A percentile compares a stretch with the other conserved stretches of the same genome.
Conservation (phyloP, 2,888 invertebrate species). For the Meta bourneti region DNA sequence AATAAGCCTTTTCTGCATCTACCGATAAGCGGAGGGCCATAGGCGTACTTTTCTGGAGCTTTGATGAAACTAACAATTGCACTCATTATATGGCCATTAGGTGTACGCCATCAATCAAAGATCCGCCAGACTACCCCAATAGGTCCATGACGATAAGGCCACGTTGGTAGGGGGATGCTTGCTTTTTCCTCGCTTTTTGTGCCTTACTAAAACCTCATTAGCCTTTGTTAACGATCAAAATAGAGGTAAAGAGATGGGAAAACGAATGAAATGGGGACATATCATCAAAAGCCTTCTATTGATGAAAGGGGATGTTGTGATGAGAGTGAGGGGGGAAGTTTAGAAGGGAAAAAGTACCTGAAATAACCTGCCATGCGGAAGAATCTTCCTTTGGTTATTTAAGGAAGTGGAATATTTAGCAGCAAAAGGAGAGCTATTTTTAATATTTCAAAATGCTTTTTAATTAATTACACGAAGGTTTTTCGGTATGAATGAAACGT, state of each 20-base stretch:
- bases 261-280: constrained; percentile 19
- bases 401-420: too few relatives aligned
- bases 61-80: constrained; percentile 50
- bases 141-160: constrained; percentile 16
- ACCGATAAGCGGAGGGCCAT: not conserved
- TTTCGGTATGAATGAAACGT: too few relatives aligned
- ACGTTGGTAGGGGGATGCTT: not conserved
- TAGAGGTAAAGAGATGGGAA: constrained; percentile 6
- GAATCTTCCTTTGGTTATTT: too few relatives aligned
- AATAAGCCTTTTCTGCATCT: not conserved
- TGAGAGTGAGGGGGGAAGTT: not conserved
- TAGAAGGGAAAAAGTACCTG: not conserved
- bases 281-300: constrained; percentile 43
- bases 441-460: too few relatives aligned
- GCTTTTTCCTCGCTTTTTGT: constrained; percentile 50
- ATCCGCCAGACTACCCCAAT: constrained; percentile 21
- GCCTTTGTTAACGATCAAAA: constrained; percentile 63
- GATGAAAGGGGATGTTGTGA: constrained; percentile 41
- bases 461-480: too few relatives aligned
- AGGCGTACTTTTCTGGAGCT: not conserved
- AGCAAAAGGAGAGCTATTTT: too few relatives aligned
- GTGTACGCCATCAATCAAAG: constrained; percentile 47
- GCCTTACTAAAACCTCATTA: constrained; percentile 68
- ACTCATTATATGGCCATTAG: constrained; percentile 67
- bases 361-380: not conserved